Conservation (phyloP, 2,113 vertebrate genomes). For the Paracanthobrama guichenoti region DNA sequence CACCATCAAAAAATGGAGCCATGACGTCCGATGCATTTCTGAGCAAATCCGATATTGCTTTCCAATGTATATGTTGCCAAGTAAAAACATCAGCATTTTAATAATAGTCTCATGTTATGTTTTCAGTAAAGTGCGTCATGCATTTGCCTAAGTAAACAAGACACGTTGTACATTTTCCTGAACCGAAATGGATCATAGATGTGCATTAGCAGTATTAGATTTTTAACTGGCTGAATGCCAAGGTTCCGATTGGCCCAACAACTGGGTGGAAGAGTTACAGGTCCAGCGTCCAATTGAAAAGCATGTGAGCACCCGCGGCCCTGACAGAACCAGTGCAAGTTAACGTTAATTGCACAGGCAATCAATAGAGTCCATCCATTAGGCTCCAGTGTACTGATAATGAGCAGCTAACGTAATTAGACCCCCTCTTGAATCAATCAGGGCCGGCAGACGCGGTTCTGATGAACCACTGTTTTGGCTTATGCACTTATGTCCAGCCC, state of each 20-base stretch:
- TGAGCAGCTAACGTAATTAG: slow-evolving; percentile 50
- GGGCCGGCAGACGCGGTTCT: neutral
- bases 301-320: neutral
- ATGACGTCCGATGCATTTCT: neutral
- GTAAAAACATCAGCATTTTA: slow-evolving; percentile 22
- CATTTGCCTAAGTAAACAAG: slow-evolving; percentile 6
- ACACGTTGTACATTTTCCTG: neutral
- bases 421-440: slow-evolving; percentile 44
- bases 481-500: slow-evolving; percentile 35
- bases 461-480: slow-evolving; percentile 36
- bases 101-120: neutral
- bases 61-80: neutral
- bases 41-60: neutral
- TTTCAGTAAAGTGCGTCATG: neutral
- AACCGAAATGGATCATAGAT: neutral
- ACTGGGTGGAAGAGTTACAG: neutral
- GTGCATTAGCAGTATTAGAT: slow-evolving; percentile 33
- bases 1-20: neutral
- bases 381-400: slow-evolving; percentile 48
- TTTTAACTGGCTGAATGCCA: slow-evolving; percentile 18
- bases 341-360: slow-evolving; percentile 38
- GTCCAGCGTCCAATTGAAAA: neutral
- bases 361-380: slow-evolving; percentile 45
- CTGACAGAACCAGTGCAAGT: neutral
- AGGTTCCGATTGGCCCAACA: neutral